Evolutionary conservation across 2,888 invertebrate species (phyloP).

Genomic region (Watsonalla binaria): DNA sequence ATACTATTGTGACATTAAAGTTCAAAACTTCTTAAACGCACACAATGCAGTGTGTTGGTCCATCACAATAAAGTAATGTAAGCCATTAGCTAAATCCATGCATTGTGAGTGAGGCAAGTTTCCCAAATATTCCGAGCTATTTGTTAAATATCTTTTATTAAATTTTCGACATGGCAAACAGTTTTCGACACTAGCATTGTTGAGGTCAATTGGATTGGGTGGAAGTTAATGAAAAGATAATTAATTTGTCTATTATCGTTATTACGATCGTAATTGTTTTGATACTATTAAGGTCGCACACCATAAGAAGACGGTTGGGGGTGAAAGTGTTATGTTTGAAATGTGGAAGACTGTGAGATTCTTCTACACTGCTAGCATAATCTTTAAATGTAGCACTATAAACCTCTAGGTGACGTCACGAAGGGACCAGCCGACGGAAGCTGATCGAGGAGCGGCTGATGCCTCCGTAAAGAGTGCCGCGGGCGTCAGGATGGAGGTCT

Average conservation of each 20-base stretch:
- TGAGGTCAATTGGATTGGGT: background rate
- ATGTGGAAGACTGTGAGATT: too few relatives aligned
- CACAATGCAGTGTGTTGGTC: background rate
- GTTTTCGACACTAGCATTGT: background rate
- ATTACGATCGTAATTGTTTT: background rate
- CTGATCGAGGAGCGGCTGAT: too few relatives aligned
- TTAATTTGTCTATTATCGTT: background rate
- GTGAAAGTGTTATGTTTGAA: too few relatives aligned
- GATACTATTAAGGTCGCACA: too few relatives aligned
- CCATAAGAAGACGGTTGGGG: too few relatives aligned
- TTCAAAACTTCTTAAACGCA: background rate
- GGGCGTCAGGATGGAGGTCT: too few relatives aligned
- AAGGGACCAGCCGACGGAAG: too few relatives aligned
- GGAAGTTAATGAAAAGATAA: background rate
- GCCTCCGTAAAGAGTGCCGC: too few relatives aligned
- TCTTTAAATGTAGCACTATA: too few relatives aligned
- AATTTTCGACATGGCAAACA: background rate
- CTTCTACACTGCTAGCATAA: too few relatives aligned
- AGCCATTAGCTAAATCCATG: background rate
- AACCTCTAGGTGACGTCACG: too few relatives aligned
- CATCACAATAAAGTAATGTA: background rate
- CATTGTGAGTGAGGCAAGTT: background rate
- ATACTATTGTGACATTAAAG: conserved; percentile 1
- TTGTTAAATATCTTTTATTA: background rate
- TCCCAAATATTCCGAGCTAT: conserved; percentile 1